Conservation (phyloP, 2,888 invertebrate species). For the Baccha elongata region DNA sequence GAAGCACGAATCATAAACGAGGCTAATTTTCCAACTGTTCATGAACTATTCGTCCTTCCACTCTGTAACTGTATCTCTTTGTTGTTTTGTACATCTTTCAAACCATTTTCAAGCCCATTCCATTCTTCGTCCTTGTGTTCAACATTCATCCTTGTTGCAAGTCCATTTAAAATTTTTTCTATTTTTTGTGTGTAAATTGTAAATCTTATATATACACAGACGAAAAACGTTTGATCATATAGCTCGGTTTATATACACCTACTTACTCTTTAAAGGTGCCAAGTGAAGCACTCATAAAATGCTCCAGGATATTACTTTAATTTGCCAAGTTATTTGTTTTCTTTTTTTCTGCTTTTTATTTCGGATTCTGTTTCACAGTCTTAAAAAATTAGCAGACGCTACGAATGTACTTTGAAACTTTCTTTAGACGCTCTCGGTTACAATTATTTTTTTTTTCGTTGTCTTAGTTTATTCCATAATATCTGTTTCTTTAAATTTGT, state of each 20-base stretch:
- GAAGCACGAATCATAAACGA: conserved; percentile 38
- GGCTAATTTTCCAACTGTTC: conserved; percentile 29
- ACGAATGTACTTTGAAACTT: conserved; percentile 55
- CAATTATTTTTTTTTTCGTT: conserved; percentile 7
- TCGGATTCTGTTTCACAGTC: conserved; percentile 29
- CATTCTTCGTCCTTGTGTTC: neutral
- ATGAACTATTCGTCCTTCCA: neutral
- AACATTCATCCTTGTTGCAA: conserved; percentile 19
- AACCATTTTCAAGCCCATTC: neutral
- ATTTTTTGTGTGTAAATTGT: conserved; percentile 48
- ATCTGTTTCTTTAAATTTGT: conserved; percentile 30
- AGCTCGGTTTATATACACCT: no score
- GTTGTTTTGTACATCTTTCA: neutral
- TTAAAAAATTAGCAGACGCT: conserved; percentile 67
- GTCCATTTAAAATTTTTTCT: conserved; percentile 14
- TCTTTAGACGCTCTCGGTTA: conserved; percentile 28
- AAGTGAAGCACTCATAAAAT: conserved; percentile 63
- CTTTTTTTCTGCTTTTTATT: conserved; percentile 18
- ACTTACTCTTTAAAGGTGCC: conserved; percentile 50
- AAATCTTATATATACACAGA: conserved; percentile 49
- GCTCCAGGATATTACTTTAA: conserved; percentile 60
- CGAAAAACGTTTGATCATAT: conserved; percentile 44
- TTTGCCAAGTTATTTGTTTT: conserved; percentile 47
- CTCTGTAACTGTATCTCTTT: no score
- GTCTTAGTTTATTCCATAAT: conserved; percentile 16